Evolutionary conservation across 2,797 vertebrate species (phyloP).

Genomic region (Sebastes jordani): DNA sequence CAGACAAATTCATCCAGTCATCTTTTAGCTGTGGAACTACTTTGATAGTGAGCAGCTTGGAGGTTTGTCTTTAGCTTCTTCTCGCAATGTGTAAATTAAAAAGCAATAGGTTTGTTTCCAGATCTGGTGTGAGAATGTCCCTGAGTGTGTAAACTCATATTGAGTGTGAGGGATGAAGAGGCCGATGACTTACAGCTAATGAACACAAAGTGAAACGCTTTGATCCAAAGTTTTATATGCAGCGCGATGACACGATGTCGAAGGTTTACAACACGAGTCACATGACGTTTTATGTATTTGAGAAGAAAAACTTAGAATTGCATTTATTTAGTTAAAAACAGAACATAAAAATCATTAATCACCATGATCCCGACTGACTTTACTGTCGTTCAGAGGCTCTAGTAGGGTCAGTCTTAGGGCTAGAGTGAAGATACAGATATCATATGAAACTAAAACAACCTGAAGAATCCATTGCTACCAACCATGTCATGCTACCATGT

Average conservation of each 20-base stretch:
- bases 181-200: not conserved
- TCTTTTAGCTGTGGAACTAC: not conserved
- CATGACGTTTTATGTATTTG: not conserved
- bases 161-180: constrained; percentile 19
- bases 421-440: too few relatives aligned
- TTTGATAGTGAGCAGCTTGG: not conserved
- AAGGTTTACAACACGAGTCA: not conserved
- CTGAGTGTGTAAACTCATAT: constrained; percentile 32
- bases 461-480: too few relatives aligned
- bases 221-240: constrained; percentile 36
- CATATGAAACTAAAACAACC: too few relatives aligned
- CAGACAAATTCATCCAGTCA: not conserved
- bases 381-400: too few relatives aligned
- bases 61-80: constrained; percentile 2
- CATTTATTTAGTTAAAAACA: not conserved
- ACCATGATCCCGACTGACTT: too few relatives aligned
- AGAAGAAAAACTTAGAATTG: not conserved
- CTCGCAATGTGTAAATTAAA: not conserved
- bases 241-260: not conserved
- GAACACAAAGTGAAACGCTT: not conserved
- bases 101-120: constrained; percentile 38
- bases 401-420: too few relatives aligned
- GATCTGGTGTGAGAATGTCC: not conserved
- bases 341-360: not conserved
- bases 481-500: too few relatives aligned